These are phyloP conservation scores for Thinocorus orbignyianus DNA, from an alignment of 2,113 vertebrate genomes.

Conservation along the genomic window DNA sequence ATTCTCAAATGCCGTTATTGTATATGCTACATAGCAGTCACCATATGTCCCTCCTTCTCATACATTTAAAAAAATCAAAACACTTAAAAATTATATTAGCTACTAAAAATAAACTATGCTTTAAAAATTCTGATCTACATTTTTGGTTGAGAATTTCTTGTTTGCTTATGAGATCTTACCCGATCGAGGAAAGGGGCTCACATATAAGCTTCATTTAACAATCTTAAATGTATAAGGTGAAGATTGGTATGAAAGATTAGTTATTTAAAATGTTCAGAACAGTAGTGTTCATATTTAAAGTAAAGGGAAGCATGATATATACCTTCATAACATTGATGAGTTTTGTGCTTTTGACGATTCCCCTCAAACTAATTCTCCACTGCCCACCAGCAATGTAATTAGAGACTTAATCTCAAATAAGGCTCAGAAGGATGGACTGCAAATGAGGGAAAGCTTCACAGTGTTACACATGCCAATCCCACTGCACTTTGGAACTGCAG, in stretches of 20 bases:
- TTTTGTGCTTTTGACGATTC: constrained; percentile 1
- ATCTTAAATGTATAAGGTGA: neutral
- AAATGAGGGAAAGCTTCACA: neutral
- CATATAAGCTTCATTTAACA: neutral
- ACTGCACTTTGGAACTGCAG: neutral
- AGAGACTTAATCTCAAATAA: neutral
- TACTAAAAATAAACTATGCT: neutral
- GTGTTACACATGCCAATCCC: neutral
- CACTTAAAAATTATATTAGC: neutral
- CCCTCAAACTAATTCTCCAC: neutral
- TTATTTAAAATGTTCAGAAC: neutral
- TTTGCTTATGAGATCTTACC: neutral
- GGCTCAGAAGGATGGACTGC: neutral
- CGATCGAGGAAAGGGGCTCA: neutral
- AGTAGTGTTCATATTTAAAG: neutral
- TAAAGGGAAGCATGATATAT: neutral
- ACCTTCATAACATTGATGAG: neutral
- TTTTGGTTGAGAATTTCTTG: neutral
- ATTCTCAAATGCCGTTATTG: neutral
- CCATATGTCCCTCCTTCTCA: constrained; percentile 5
- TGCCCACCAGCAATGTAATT: neutral
- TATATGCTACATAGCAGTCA: neutral
- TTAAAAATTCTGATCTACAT: neutral
- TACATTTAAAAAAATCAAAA: neutral
- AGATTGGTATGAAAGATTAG: neutral